Evolutionary conservation across 2,888 invertebrate species (phyloP).

Genomic region (Leptodirus hochenwartii): DNA sequence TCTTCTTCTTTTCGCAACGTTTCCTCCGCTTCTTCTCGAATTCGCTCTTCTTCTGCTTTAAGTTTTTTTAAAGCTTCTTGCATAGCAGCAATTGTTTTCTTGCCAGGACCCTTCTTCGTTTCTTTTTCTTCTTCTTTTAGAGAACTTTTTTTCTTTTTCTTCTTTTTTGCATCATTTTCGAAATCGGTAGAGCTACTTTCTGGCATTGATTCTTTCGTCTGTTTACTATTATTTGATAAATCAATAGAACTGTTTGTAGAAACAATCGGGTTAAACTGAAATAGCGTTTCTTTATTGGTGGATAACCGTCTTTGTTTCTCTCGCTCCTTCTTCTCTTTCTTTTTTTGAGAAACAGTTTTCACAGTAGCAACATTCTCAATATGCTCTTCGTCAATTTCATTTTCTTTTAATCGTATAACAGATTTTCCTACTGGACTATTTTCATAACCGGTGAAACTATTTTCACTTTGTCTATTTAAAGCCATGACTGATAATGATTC

Average conservation of each 20-base stretch:
- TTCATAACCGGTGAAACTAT: too few relatives aligned
- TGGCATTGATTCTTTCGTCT: conserved; percentile 16
- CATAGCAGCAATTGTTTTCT: conserved; percentile 78
- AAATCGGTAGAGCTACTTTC: conserved; percentile 17
- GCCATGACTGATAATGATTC: too few relatives aligned
- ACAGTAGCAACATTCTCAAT: conserved; percentile 32
- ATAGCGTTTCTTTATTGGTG: conserved; percentile 14
- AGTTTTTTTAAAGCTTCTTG: conserved; percentile 77
- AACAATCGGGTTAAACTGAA: too few relatives aligned
- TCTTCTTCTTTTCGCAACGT: conserved; percentile 54
- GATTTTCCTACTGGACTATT: too few relatives aligned
- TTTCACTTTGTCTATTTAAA: too few relatives aligned
- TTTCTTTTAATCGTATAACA: too few relatives aligned
- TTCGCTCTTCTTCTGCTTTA: conserved; percentile 75
- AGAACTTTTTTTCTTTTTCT: conserved; percentile 29
- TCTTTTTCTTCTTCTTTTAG: conserved; percentile 35
- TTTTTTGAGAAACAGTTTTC: conserved; percentile 74
- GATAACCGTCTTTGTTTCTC: conserved; percentile 34
- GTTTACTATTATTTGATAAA: too few relatives aligned
- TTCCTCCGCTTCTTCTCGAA: conserved; percentile 62
- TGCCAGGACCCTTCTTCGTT: conserved; percentile 52
- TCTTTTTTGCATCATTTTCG: conserved; percentile 26
- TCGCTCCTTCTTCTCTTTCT: conserved; percentile 74
- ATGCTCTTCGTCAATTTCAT: conserved; percentile 25
- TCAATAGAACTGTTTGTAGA: too few relatives aligned